These are phyloP conservation scores for Archocentrus centrarchus DNA, from an alignment of 2,113 vertebrate genomes.

Conservation along the genomic window DNA sequence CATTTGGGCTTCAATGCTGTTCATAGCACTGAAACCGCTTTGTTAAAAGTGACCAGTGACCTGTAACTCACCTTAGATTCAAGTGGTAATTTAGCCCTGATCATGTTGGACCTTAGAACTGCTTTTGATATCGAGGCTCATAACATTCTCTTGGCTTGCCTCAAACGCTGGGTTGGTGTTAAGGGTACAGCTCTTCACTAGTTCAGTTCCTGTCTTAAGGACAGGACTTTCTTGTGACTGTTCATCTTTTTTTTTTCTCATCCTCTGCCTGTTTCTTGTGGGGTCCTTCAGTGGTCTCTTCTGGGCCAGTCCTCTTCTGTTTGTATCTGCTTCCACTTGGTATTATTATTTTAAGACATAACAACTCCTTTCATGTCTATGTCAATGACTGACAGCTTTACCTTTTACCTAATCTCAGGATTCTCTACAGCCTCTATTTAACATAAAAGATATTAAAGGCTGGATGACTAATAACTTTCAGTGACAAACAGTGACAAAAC, in stretches of 20 bases:
- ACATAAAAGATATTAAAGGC: neutral
- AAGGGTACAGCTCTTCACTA: fast-evolving
- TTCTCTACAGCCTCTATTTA: neutral
- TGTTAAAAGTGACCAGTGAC: too few relatives aligned
- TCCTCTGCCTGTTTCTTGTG: neutral
- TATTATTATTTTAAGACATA: neutral
- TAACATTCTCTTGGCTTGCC: neutral
- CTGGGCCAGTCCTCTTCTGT: neutral
- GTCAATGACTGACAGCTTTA: neutral
- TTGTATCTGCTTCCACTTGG: neutral
- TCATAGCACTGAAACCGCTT: too few relatives aligned
- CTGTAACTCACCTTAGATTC: too few relatives aligned
- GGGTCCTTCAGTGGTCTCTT: neutral
- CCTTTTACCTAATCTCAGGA: fast-evolving
- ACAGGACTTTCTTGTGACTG: neutral
- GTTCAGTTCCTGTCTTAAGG: neutral
- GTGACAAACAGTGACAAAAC: neutral
- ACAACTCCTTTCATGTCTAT: neutral
- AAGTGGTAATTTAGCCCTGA: neutral
- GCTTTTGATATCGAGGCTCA: neutral
- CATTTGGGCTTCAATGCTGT: too few relatives aligned
- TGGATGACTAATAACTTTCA: neutral
- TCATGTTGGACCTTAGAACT: neutral
- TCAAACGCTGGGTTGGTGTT: neutral
- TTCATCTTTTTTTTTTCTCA: too few relatives aligned